These are phyloP conservation scores for Drosophila dunni DNA, from an alignment of 1,140 invertebrate species.

Conservation along the genomic window DNA sequence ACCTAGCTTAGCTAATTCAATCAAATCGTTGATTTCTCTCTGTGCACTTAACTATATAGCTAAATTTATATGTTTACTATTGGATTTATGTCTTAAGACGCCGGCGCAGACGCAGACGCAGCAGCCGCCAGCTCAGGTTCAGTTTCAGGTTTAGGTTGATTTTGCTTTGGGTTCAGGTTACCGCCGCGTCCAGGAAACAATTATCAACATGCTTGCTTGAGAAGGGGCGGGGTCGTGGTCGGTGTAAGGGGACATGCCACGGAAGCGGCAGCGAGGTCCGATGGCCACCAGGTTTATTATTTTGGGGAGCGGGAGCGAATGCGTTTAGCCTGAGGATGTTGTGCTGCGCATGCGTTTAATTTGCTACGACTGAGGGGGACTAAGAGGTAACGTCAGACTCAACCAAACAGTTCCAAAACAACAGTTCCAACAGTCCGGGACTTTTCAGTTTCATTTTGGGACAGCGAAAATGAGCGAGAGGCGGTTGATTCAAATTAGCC, in stretches of 20 bases:
- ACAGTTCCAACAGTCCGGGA: constrained; percentile 4
- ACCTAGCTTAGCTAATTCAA: background rate
- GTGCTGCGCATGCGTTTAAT: constrained; percentile 77
- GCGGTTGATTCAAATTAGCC: constrained; percentile 82
- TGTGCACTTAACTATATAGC: constrained; percentile 60
- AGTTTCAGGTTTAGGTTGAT: constrained; percentile 49
- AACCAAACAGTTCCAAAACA: background rate
- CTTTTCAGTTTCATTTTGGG: constrained; percentile 77
- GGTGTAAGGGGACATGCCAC: constrained; percentile 46
- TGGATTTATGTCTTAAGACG: constrained; percentile 76
- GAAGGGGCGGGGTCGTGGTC: constrained; percentile 19
- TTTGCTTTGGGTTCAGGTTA: constrained; percentile 57
- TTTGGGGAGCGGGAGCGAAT: constrained; percentile 32
- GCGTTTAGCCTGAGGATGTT: constrained; percentile 58
- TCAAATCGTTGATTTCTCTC: constrained; percentile 37
- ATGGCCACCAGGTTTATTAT: constrained; percentile 52
- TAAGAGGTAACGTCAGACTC: constrained; percentile 2
- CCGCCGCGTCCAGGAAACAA: constrained; percentile 75
- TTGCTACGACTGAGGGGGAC: constrained; percentile 40
- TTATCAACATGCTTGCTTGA: constrained; percentile 78
- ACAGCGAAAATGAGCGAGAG: constrained; percentile 81
- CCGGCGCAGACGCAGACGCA: constrained; percentile 56
- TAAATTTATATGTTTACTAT: constrained; percentile 81
- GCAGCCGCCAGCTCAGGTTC: constrained; percentile 57
- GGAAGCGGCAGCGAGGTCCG: constrained; percentile 59